A percentile compares a stretch with the other conserved stretches of the same genome.
Evolutionary conservation across 2,888 invertebrate genomes (phyloP).

Genomic region (Pteria penguin): DNA sequence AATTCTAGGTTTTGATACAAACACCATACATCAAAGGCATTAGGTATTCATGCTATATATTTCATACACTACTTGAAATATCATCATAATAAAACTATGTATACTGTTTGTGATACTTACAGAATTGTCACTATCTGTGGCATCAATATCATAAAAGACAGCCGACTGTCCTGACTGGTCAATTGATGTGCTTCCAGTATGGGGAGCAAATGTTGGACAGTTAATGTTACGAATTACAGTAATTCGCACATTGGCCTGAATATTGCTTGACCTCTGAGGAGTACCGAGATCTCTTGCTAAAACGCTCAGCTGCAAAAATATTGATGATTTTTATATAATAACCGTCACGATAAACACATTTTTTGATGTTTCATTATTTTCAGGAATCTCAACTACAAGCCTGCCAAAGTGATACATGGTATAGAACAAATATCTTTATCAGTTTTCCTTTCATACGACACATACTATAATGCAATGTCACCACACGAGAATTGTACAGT

Average conservation of each 20-base stretch:
- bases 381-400: too few species aligned
- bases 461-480: too few species aligned
- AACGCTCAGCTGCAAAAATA: slow-evolving; percentile 62
- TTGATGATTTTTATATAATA: too few species aligned
- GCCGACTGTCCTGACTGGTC: slow-evolving; percentile 37
- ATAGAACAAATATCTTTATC: too few species aligned
- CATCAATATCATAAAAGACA: slow-evolving; percentile 49
- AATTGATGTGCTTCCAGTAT: slow-evolving; percentile 55
- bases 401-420: too few species aligned
- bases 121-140: slow-evolving; percentile 55
- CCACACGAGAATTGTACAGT: too few species aligned
- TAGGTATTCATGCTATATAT: too few species aligned
- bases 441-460: too few species aligned
- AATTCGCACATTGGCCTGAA: slow-evolving; percentile 65
- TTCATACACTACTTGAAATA: background rate
- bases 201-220: slow-evolving; percentile 68
- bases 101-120: slow-evolving; percentile 39
- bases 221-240: slow-evolving; percentile 62
- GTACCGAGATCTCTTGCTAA: slow-evolving; percentile 62
- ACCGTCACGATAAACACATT: too few species aligned
- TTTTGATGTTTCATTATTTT: too few species aligned
- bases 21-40: too few species aligned
- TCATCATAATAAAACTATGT: background rate
- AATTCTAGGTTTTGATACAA: too few species aligned
- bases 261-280: slow-evolving; percentile 51